Evolutionary conservation across 2,797 vertebrate genomes (phyloP).

Genomic region (Manis pentadactyla): DNA sequence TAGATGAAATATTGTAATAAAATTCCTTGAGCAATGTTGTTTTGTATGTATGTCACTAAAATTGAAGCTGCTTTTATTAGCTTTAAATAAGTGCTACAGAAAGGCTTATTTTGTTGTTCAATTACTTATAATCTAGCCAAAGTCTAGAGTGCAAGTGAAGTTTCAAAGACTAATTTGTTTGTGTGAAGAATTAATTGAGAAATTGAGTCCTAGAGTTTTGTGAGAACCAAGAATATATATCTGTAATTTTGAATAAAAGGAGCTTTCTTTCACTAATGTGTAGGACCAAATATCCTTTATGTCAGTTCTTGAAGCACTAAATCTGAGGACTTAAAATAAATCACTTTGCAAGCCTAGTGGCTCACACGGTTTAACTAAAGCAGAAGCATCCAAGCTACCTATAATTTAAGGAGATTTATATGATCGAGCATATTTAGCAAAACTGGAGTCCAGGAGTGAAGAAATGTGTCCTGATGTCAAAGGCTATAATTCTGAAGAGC

Average conservation of each 20-base stretch:
- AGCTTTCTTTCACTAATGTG: not conserved
- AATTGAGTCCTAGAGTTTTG: not conserved
- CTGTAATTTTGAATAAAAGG: conserved; percentile 30
- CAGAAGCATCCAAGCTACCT: not conserved
- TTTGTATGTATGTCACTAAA: not conserved
- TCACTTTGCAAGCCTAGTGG: not conserved
- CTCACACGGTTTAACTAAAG: not conserved
- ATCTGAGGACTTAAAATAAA: not conserved
- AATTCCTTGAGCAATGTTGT: not conserved
- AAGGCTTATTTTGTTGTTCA: not conserved
- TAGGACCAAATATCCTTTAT: not conserved
- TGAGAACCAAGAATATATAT: not conserved
- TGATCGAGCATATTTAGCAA: not conserved
- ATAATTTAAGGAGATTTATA: conserved; percentile 38
- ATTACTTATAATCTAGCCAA: not conserved
- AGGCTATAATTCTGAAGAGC: not conserved
- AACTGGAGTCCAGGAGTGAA: conserved; percentile 5
- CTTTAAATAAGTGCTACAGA: not conserved
- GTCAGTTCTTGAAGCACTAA: not conserved
- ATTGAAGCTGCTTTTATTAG: not conserved
- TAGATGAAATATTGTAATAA: not conserved
- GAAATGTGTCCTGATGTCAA: not conserved
- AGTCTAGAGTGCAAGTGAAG: not conserved
- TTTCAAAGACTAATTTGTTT: not conserved
- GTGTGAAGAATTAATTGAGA: not conserved